phyloP scores from a whole-genome alignment of 1,140 invertebrate species.

The Drosophila ercepeae region DNA sequence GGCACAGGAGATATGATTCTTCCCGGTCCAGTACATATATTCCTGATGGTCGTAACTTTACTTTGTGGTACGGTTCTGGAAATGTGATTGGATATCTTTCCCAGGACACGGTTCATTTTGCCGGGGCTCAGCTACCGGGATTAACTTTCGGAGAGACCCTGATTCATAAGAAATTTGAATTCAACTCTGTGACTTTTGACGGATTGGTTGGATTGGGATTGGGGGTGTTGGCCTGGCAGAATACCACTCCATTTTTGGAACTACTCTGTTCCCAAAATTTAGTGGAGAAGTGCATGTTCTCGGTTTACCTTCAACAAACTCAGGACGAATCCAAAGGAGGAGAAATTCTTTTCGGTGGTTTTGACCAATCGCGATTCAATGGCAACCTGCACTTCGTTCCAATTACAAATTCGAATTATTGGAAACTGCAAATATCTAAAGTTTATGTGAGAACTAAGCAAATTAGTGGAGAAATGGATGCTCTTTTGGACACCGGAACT shows the following conservation, averaged over 20 bases:
- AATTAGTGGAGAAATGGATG: conserved; percentile 84
- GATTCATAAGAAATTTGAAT: conserved; percentile 94
- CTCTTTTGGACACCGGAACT: conserved; percentile 91
- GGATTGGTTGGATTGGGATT: conserved; percentile 97
- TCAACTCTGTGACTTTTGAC: conserved; percentile 96
- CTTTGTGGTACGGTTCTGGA: conserved; percentile 97
- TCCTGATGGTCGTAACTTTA: conserved; percentile 94
- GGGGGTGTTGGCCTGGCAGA: conserved; percentile 92
- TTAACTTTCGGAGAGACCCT: conserved; percentile 98
- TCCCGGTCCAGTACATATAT: conserved; percentile 92
- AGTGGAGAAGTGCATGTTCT: conserved; percentile 92
- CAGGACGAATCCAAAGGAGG: conserved; percentile 77
- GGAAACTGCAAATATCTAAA: conserved; percentile 66
- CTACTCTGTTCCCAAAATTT: conserved; percentile 94
- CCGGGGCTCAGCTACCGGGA: conserved; percentile 87
- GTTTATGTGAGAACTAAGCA: conserved; percentile 2
- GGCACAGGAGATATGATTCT: conserved; percentile 89
- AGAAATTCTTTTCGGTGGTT: conserved; percentile 64
- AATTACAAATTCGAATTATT: conserved; percentile 52
- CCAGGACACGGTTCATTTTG: conserved; percentile 90
- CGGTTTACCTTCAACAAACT: conserved; percentile 94
- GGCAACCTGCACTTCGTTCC: conserved; percentile 68
- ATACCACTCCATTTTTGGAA: conserved; percentile 96
- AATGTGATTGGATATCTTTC: conserved; percentile 97
- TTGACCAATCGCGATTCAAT: conserved; percentile 39